Evolutionary conservation across 2,797 vertebrate genomes (phyloP), one percentile per base, ranked within the genome.

Genomic region (Tapera naevia): DNA sequence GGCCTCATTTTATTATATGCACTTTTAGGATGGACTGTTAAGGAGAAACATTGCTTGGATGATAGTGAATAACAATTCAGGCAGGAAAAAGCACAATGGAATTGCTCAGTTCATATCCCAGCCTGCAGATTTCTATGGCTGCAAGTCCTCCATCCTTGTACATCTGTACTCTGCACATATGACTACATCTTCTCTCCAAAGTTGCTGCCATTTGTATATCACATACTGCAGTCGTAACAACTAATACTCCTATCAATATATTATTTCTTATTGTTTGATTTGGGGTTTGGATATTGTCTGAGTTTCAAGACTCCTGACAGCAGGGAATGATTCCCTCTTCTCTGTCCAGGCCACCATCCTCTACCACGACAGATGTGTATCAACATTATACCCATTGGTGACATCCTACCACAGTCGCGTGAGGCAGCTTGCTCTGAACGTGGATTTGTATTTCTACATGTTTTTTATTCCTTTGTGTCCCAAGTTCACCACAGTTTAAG

Each of bases 11-110:
- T 89, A 54, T 78, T 93, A 51, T 17, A 46, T 1, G 12, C 37
- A 33, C 37, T 94, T 74, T 88, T 88, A 93, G 93, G 33, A 50
- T 35, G 57, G 81, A 61, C 41, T 67, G 60, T 84, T 81, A 67
- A 67, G 83, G 70, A 91, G n/a, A 70, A 75, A 84, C 5, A 15
- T 65, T 58, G 4, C 71, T 81, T 56, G 87, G 53, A 51, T 71
- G 41, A 35, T 30, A 27, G 48, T 35, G 54, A 79, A 37, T 13
- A 69, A 45, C 5, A n/a, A 73, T 39, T 75, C 46, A 43, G 35
- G 53, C 39, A 74, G 64, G 64, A 58, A 30, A 80, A 83, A 94
- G 80, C 48, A 73, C 41, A 67, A 33, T 35, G 33, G 37, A 82
- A 51, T 57, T 82, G 17, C 48, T 81, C 4, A 1, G 12, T 50